Evolutionary conservation across 2,797 vertebrate genomes (phyloP).

Genomic region (Cryptoprocta ferox): DNA sequence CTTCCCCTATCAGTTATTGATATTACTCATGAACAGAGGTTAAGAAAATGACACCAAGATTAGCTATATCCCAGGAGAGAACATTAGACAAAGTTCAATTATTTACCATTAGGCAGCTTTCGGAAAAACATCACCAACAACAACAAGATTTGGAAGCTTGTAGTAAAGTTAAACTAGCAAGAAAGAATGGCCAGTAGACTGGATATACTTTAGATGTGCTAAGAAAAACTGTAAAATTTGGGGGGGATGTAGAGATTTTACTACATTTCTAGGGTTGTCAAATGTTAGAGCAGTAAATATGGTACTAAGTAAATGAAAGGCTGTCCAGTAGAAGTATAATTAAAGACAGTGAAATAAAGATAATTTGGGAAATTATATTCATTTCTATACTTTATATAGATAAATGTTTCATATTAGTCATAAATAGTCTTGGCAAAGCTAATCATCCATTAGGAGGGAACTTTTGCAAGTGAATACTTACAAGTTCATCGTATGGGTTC

Average conservation of each 20-base stretch:
- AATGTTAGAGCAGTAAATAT: not conserved
- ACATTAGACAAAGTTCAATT: not conserved
- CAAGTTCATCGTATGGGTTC: not conserved
- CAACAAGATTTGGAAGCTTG: not conserved
- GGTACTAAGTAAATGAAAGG: not conserved
- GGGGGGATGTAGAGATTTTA: not conserved
- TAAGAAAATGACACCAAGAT: not conserved
- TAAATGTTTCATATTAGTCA: not conserved
- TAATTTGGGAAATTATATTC: not conserved
- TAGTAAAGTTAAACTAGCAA: not conserved
- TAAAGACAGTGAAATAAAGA: not conserved
- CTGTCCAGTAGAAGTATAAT: not conserved
- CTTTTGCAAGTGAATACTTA: not conserved
- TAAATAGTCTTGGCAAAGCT: not conserved
- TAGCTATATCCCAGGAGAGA: not conserved
- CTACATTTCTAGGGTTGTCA: not conserved
- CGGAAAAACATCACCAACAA: not conserved
- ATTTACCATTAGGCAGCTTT: not conserved
- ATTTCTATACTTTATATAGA: not conserved
- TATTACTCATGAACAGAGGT: not conserved
- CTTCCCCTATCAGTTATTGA: not conserved
- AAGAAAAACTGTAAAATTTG: not conserved
- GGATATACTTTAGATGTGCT: not conserved
- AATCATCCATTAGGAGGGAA: not conserved
- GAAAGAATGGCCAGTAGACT: not conserved